phyloP scores from a whole-genome alignment of 1,140 invertebrate species.

The Atopsyche davidsoni region DNA sequence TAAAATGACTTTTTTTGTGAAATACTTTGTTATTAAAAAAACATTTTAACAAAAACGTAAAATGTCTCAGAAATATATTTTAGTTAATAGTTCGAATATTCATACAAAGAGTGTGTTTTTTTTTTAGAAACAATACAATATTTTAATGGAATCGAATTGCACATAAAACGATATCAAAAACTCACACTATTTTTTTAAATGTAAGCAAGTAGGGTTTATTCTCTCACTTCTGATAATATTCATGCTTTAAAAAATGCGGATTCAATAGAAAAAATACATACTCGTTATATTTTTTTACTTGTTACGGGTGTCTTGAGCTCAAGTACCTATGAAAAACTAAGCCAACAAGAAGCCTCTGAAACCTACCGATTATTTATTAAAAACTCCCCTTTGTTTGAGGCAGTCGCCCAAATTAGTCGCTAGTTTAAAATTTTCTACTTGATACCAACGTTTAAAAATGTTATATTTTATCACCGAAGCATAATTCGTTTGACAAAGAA shows the following conservation, averaged over 20 bases:
- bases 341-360: conserved; percentile 1
- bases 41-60: too few species aligned
- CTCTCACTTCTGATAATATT: neutral
- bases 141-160: neutral
- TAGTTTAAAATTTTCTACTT: too few species aligned
- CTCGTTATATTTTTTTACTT: neutral
- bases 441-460: too few species aligned
- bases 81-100: too few species aligned
- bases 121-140: too few species aligned
- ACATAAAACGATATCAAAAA: neutral
- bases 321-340: neutral
- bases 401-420: neutral
- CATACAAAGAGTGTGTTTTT: too few species aligned
- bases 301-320: neutral
- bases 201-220: too few species aligned
- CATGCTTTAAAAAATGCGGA: neutral
- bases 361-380: conserved; percentile 1
- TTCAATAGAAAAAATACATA: neutral
- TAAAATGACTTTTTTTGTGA: too few species aligned
- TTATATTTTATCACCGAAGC: too few species aligned
- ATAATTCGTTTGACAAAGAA: conserved; percentile 20
- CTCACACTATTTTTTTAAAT: neutral
- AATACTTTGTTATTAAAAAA: too few species aligned
- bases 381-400: neutral
- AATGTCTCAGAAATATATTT: too few species aligned